Conservation (phyloP, 1,140 invertebrate genomes). For the Bradysia coprophila region DNA sequence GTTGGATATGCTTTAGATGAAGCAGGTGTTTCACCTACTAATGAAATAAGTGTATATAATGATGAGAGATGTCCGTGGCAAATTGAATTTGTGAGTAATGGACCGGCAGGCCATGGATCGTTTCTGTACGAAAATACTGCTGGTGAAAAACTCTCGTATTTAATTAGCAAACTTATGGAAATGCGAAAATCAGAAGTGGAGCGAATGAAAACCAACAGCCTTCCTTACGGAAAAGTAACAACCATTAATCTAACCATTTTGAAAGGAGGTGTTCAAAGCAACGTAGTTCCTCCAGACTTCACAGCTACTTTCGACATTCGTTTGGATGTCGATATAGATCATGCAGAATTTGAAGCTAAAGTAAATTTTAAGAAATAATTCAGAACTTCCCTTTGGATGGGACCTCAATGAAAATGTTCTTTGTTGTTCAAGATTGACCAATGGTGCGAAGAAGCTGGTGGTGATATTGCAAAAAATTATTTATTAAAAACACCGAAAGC, state of each 20-base stretch:
- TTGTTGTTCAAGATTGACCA: conserved; percentile 26
- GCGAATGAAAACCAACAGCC: conserved; percentile 26
- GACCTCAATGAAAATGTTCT: conserved; percentile 32
- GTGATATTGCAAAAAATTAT: conserved; percentile 17
- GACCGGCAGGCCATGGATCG: conserved; percentile 66
- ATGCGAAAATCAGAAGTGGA: conserved; percentile 35
- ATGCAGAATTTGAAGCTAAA: conserved; percentile 45
- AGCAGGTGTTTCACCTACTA: no score
- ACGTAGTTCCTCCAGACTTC: conserved; percentile 68
- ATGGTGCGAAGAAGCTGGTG: conserved; percentile 43
- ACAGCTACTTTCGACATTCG: conserved; percentile 58
- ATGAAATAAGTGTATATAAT: no score
- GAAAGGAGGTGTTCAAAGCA: conserved; percentile 65
- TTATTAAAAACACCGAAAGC: conserved; percentile 34
- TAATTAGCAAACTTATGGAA: conserved; percentile 56
- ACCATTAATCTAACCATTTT: conserved; percentile 68
- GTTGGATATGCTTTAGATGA: conserved; percentile 67
- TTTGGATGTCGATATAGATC: conserved; percentile 43
- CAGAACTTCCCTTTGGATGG: conserved; percentile 25
- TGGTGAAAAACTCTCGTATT: conserved; percentile 48
- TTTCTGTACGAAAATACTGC: conserved; percentile 54
- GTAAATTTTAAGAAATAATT: conserved; percentile 25
- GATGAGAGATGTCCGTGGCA: not conserved
- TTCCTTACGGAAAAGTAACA: conserved; percentile 55
- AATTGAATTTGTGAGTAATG: conserved; percentile 34